Evolutionary conservation across 2,113 vertebrate genomes (phyloP), one percentile per base, ranked within the genome.

Genomic region (Apodemus sylvaticus): DNA sequence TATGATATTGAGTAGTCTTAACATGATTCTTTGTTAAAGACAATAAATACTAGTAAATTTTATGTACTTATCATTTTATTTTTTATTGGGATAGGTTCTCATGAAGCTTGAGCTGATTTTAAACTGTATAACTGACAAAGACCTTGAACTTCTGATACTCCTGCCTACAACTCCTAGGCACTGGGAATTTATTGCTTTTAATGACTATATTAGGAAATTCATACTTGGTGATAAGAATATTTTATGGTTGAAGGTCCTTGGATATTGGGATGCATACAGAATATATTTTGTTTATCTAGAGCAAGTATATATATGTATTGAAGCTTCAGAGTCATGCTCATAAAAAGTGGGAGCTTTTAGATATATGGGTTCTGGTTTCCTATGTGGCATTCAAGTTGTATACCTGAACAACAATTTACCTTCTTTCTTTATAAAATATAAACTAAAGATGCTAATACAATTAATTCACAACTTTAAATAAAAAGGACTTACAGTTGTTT

Each of bases 21-120:
- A 93, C 92, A 73, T 58, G 91, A 51, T 94, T 94, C 29, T 95
- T 85, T 90, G 92, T 90, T 92, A 92, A 93, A 87, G 68, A 76
- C 86, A 92, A 60, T 60, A 60, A 93, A 91, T 73, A 87, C 76
- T 94, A 83, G 91, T 60, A n/a, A 24, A 82, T 39, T 51, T 66
- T 86, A 51, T 36, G 51, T 86, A 86, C 31, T 68, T 36, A 48
- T 86, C 7, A 86, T 68, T 86, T 83, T 24, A 39, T 31, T 62
- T 66, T n/a, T 86, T 7, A 36, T 34, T 68, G 31, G 36, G 42
- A 68, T 68, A 51, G 31, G 42, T 51, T 36, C 9, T 36, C 42
- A 86, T 48, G 26, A 48, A 68, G 39, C 5, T 51, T 31, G 70
- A 66, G 45, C 11, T 36, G 81, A 17, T 39, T 45, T 85, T 42